A percentile compares a stretch with the other conserved stretches of the same genome.
Conservation (phyloP, 2,888 invertebrate species). For the Chalcis sispes region DNA sequence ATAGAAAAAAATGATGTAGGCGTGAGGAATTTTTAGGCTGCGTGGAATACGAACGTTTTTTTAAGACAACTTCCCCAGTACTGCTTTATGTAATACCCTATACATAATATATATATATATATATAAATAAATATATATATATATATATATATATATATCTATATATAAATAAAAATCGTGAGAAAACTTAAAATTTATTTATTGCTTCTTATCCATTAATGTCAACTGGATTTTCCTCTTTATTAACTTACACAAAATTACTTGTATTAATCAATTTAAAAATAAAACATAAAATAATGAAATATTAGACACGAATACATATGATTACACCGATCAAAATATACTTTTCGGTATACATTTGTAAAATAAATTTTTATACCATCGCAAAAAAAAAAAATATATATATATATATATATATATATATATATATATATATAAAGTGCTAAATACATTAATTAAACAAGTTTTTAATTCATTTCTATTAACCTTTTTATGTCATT, state of each 20-base stretch:
- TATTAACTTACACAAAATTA: background rate
- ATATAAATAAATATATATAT: slow-evolving; percentile 40
- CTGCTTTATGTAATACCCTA: slow-evolving; percentile 74
- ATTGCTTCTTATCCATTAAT: slow-evolving; percentile 7
- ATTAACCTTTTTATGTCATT: no score
- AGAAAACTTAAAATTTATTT: slow-evolving; percentile 58
- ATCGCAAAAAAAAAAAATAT: no score
- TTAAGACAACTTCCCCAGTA: slow-evolving; percentile 67
- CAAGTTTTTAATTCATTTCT: no score
- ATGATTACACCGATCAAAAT: no score
- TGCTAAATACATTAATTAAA: no score
- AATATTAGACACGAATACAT: no score
- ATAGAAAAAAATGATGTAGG: slow-evolving; percentile 44
- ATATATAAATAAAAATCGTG: slow-evolving; percentile 64
- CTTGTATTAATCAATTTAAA: background rate
- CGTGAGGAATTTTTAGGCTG: slow-evolving; percentile 63
- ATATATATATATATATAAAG: no score
- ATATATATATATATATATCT: slow-evolving; percentile 37
- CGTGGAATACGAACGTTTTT: slow-evolving; percentile 66
- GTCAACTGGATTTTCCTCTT: background rate
- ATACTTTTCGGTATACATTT: no score
- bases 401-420: no score
- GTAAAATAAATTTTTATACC: no score
- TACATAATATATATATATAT: slow-evolving; percentile 67
- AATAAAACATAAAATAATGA: no score